A percentile compares a stretch with the other conserved stretches of the same genome.
Conservation (phyloP, 1,140 invertebrate genomes). For the Druon quercuslanigerum region DNA sequence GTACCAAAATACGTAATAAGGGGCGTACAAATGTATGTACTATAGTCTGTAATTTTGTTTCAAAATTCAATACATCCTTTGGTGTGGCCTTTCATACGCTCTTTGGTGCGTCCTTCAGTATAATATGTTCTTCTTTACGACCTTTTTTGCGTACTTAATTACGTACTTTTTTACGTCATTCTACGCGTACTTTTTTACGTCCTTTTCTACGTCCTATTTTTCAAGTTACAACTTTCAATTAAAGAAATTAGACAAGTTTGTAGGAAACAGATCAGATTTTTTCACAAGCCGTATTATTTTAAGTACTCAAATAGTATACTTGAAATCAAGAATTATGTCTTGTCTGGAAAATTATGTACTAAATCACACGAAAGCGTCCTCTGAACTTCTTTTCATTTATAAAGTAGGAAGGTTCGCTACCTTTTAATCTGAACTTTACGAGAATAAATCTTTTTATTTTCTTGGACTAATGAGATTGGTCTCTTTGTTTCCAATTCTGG, state of each 20-base stretch:
- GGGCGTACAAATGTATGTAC: too few species aligned
- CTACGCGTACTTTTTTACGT: too few species aligned
- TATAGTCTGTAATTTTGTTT: too few species aligned
- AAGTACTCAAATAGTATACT: constrained; percentile 5
- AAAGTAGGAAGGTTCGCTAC: constrained; percentile 6
- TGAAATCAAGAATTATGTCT: constrained; percentile 29
- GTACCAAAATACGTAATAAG: too few species aligned
- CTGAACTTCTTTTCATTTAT: constrained; percentile 16
- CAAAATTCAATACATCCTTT: too few species aligned
- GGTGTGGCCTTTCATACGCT: too few species aligned
- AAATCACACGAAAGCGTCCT: constrained; percentile 25
- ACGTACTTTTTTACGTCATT: too few species aligned
- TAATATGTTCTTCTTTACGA: too few species aligned
- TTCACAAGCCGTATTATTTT: background rate
- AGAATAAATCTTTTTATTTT: constrained; percentile 17
- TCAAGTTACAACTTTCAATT: too few species aligned
- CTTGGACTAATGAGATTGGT: constrained; percentile 9
- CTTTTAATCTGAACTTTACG: constrained; percentile 29
- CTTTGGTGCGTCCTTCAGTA: too few species aligned
- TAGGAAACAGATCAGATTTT: background rate
- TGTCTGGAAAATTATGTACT: constrained; percentile 8
- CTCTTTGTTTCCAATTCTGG: constrained; percentile 7
- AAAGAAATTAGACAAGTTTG: background rate
- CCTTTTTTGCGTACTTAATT: too few species aligned
- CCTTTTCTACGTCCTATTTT: too few species aligned